Conservation (phyloP, 2,888 invertebrate species). For the Eubasilissa splendida region DNA sequence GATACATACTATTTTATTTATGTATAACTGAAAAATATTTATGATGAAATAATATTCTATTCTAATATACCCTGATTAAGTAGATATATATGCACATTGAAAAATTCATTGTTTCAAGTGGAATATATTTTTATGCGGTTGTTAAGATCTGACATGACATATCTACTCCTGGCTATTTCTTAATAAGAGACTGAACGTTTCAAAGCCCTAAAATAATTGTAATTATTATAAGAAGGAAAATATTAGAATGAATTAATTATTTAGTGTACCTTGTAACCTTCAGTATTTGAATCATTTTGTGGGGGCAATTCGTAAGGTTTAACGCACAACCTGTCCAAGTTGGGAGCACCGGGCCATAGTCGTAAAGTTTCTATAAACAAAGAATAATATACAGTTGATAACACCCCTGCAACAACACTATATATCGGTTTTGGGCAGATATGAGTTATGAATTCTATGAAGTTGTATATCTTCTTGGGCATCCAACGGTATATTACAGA, state of each 20-base stretch:
- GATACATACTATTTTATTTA: too few relatives aligned
- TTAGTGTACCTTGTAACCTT: slow-evolving; percentile 44
- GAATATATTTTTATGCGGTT: neutral
- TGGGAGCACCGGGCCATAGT: slow-evolving; percentile 58
- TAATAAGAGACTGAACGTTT: neutral
- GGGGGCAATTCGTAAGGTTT: slow-evolving; percentile 57
- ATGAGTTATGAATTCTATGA: too few relatives aligned
- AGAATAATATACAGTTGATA: too few relatives aligned
- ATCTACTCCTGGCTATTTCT: neutral
- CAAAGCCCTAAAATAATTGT: neutral
- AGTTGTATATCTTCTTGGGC: too few relatives aligned
- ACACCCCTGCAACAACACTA: too few relatives aligned
- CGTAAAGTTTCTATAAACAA: slow-evolving; percentile 61
- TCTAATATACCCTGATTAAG: neutral
- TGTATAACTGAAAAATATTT: too few relatives aligned
- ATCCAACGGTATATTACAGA: too few relatives aligned
- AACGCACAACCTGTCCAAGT: slow-evolving; percentile 58
- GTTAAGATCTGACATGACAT: neutral
- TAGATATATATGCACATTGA: neutral
- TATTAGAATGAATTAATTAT: neutral
- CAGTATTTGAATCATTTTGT: slow-evolving; percentile 50
- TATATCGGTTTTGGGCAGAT: too few relatives aligned
- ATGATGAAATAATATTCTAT: too few relatives aligned
- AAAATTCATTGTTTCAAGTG: neutral
- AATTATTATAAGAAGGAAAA: too few relatives aligned